Evolutionary conservation across 1,140 invertebrate species (phyloP), one percentile per base, ranked within the genome.

Genomic region (Hyles euphorbiae): DNA sequence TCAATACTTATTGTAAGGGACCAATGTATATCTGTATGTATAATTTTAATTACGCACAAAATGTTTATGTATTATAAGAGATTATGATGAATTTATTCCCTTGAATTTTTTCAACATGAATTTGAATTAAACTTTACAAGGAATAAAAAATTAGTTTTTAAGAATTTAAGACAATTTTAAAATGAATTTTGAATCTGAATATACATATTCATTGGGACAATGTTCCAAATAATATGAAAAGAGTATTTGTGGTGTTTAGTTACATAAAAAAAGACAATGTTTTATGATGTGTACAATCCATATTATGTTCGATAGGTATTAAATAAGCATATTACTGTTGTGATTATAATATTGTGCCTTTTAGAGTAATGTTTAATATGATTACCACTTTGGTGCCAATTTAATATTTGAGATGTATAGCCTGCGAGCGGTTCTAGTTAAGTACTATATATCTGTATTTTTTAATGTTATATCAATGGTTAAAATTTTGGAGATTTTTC

Each of bases 301-400:
- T 8, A 40, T 40, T 40, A 40, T 40, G 4, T 40, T 40, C 0
- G 22, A 22, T 22, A 22, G 22, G 22, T 22, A 22, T 22, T 22
- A 22, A 22, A 22, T 22, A 40, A 40, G 36, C 36, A 8, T 40
- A 40, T 40, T 40, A 40, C 36, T 40, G 36, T 40, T 40, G 36
- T 57, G 60, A 59, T 62, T 63, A 34, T 40, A 40, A 40, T 61
- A 65, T 56, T 65, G 49, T 65, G 50, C 50, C 50, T 52, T 52
- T 9, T 63, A 56, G 56, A 63, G 51, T 67, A 58, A 56, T 22
- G 22, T 22, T 22, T 65, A 49, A 63, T 47, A 62, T 73, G 65
- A 76, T 79, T 71, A 81, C 80, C 76, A 81, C 60, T 40, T 46
- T 76, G 77, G 81, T 83, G 81, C 81, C 81, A 83, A 83, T 78